phyloP scores from a whole-genome alignment of 2,888 invertebrate species.

The Anagyrus pseudococci region DNA sequence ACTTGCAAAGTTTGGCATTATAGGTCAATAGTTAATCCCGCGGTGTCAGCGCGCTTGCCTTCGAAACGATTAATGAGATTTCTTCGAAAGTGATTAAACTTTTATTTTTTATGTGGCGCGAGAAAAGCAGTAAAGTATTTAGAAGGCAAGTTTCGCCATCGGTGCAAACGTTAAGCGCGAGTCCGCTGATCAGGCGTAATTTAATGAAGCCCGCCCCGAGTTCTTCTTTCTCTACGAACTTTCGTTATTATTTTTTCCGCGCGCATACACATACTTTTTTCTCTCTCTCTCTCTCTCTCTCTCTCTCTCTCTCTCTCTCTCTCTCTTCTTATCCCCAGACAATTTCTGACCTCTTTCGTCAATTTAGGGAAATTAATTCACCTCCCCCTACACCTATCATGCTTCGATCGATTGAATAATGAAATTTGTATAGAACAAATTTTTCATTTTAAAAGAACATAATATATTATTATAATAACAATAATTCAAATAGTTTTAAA shows the following conservation, averaged over 20 bases:
- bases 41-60: constrained; percentile 14
- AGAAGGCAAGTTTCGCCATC: constrained; percentile 11
- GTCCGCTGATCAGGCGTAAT: constrained; percentile 29
- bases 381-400: no score
- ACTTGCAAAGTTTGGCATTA: no score
- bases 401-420: no score
- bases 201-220: constrained; percentile 17
- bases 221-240: background rate
- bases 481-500: no score
- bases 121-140: constrained; percentile 13
- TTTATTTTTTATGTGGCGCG: constrained; percentile 25
- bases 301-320: no score
- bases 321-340: no score
- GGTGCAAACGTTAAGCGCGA: background rate
- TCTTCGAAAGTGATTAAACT: constrained; percentile 36
- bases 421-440: no score
- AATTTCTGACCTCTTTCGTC: no score
- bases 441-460: no score
- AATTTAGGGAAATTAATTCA: no score
- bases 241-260: no score
- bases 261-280: background rate
- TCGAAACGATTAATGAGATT: constrained; percentile 35
- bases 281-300: background rate
- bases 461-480: no score
- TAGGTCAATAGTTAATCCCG: constrained; percentile 34